Percentiles rank a stretch among this genome's conserved stretches.
These are phyloP conservation scores for Dione juno DNA, from an alignment of 2,888 invertebrate genomes.

Conservation along the genomic window DNA sequence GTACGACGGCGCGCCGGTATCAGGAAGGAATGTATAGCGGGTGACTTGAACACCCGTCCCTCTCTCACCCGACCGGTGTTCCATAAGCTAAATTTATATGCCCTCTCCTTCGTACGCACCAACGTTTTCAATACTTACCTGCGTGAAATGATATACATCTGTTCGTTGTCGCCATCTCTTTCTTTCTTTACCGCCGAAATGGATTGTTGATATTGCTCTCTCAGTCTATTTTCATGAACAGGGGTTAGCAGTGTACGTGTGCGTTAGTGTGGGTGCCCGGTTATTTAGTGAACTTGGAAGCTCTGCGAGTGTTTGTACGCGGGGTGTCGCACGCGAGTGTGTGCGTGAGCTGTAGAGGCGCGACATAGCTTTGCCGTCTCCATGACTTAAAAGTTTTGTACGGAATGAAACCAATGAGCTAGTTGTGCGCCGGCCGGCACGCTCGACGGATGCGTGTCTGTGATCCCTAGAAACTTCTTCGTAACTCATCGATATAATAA, in stretches of 20 bases:
- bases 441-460: slow-evolving; percentile 65
- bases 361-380: slow-evolving; percentile 84
- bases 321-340: slow-evolving; percentile 73
- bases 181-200: slow-evolving; percentile 61
- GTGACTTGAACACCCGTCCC: slow-evolving; percentile 81
- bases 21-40: slow-evolving; percentile 84
- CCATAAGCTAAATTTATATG: slow-evolving; percentile 76
- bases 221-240: slow-evolving; percentile 76
- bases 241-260: slow-evolving; percentile 79
- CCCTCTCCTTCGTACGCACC: slow-evolving; percentile 77
- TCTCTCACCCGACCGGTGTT: slow-evolving; percentile 75
- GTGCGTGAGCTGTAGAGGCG: slow-evolving; percentile 82
- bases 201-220: slow-evolving; percentile 81
- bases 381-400: slow-evolving; percentile 83
- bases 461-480: slow-evolving; percentile 70
- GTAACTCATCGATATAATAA: slow-evolving; percentile 70
- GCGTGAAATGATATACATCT: slow-evolving; percentile 83
- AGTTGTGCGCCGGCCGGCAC: slow-evolving; percentile 81
- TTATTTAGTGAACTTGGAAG: slow-evolving; percentile 84
- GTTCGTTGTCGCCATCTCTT: slow-evolving; percentile 72
- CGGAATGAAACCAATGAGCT: slow-evolving; percentile 74
- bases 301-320: slow-evolving; percentile 79
- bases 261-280: slow-evolving; percentile 81
- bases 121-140: slow-evolving; percentile 83
- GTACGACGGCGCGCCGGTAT: slow-evolving; percentile 80